A percentile compares a stretch with the other conserved stretches of the same genome.
phyloP scores from a whole-genome alignment of 2,888 invertebrate species.

The Myopa testacea region DNA sequence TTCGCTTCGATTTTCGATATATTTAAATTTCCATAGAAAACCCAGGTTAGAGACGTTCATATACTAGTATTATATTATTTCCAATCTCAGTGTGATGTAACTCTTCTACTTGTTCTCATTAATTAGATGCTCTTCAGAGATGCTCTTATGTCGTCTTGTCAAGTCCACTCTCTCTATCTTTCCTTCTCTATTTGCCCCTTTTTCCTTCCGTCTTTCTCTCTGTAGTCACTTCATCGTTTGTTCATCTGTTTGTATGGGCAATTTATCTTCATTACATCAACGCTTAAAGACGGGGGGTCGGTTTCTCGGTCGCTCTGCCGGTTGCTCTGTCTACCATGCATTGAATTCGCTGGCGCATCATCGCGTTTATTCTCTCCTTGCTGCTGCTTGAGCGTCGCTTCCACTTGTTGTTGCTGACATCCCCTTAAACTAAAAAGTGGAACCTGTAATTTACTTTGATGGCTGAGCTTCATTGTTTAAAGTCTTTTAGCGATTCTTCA shows the following conservation, averaged over 20 bases:
- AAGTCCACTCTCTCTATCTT: too few species aligned
- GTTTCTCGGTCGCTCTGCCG: neutral
- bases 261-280: slow-evolving; percentile 31
- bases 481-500: neutral
- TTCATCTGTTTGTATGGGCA: neutral
- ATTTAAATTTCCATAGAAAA: too few species aligned
- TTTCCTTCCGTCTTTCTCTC: neutral
- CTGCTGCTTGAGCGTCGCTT: neutral
- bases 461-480: slow-evolving; percentile 18
- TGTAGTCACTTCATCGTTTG: neutral
- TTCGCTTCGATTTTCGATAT: too few species aligned
- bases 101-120: too few species aligned
- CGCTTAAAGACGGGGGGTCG: slow-evolving; percentile 8
- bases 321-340: neutral
- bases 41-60: too few species aligned
- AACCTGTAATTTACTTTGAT: slow-evolving; percentile 30
- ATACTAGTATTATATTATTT: too few species aligned
- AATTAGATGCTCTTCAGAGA: too few species aligned
- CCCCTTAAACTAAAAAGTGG: neutral
- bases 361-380: neutral
- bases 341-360: neutral
- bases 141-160: too few species aligned
- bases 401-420: neutral
- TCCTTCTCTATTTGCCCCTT: too few species aligned
- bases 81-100: too few species aligned